phyloP scores from a whole-genome alignment of 2,113 vertebrate species.

The Antennarius striatus region DNA sequence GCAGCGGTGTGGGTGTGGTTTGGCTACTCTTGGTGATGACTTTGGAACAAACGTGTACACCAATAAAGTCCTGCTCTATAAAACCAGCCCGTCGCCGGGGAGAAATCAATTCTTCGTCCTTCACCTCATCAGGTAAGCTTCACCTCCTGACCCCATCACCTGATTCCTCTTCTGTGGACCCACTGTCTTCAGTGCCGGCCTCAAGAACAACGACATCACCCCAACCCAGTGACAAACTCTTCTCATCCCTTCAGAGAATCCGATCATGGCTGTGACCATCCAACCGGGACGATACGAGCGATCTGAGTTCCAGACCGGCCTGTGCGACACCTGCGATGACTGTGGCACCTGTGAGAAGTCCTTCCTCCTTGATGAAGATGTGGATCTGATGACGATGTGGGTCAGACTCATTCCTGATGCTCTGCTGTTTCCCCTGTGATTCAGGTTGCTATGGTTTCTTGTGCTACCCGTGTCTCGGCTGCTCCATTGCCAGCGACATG shows the following conservation, averaged over 20 bases:
- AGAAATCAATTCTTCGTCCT: neutral
- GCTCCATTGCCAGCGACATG: slow-evolving; percentile 82
- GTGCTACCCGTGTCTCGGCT: slow-evolving; percentile 73
- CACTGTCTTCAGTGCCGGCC: no score
- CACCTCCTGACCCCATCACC: no score
- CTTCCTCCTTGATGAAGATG: neutral
- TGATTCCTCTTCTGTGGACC: no score
- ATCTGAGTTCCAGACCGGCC: slow-evolving; percentile 73
- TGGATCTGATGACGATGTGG: neutral
- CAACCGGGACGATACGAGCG: slow-evolving; percentile 22
- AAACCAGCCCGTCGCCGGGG: neutral
- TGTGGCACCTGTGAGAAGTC: slow-evolving; percentile 70
- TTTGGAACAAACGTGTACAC: no score
- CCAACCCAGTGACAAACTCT: neutral
- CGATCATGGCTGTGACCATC: slow-evolving; percentile 65
- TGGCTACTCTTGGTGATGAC: no score
- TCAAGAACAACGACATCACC: no score
- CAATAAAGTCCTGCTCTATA: neutral
- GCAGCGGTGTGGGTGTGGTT: no score
- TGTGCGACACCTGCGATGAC: slow-evolving; percentile 61
- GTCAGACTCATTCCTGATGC: neutral
- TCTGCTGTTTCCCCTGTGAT: neutral
- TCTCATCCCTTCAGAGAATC: slow-evolving; percentile 23
- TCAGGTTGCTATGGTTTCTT: slow-evolving; percentile 77
- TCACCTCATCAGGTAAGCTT: neutral